Base-by-base conservation (phyloP, 1,140 invertebrate genomes). In the Odontomachus brunneus region DNA sequence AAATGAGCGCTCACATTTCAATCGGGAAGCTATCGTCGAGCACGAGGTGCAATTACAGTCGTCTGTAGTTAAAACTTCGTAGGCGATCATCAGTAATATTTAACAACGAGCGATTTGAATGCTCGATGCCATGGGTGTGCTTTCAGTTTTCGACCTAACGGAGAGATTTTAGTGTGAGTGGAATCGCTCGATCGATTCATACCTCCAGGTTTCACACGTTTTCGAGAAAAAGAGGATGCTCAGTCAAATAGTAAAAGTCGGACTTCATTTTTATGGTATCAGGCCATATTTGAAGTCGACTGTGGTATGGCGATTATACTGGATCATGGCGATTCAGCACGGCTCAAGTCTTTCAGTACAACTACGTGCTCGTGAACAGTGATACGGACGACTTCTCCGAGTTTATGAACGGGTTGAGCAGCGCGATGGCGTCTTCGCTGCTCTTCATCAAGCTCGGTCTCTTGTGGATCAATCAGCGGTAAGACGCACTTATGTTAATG, bases 321-420 rank as follows among this genome's bases (percentile, higher is more conserved):
- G 80, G 59, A 57, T 82, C 3, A 9, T 82, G 15, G 29, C 22
- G 24, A n/a, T 29, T 82, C n/a, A 75, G 72, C 15, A 75, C 29
- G 3, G 57, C 60, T 9, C 72, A 75, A 22, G 12, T 76, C 9
- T 82, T 75, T 76, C 80, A 82, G n/a, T 82, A 76, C 1, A 12
- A 59, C 33, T 82, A 55, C 14, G 59, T 75, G 14, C 1, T 82
- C 2, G 29, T 33, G 29, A 51, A 82, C 22, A 55, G 75, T 55
- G 19, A 62, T 55, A 44, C 38, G 48, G 80, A 82, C 24, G 51
- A 69, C n/a, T 65, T 82, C 11, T 51, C 72, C 9, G 15, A 75
- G 3, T 55, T 63, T 0, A 82, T 82, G 59, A 72, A 82, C 14
- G 57, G 71, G 12, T 12, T 82, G 7, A 63, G 80, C 24, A 65